A percentile compares a stretch with the other conserved stretches of the same genome.
These are phyloP conservation scores for Xiphias gladius DNA, from an alignment of 2,113 vertebrate species.

Conservation along the genomic window DNA sequence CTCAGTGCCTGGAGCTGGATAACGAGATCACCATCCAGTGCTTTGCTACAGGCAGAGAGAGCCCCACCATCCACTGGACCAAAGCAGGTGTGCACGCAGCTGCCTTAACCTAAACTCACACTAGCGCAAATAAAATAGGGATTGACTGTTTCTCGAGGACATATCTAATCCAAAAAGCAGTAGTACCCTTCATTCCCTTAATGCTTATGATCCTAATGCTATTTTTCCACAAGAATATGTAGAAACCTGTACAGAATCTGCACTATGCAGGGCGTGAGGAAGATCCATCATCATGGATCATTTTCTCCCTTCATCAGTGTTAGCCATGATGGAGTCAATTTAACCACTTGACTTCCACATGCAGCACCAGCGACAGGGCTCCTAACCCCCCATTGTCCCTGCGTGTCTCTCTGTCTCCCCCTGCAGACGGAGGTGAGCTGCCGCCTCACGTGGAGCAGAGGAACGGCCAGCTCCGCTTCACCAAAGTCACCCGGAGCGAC, in stretches of 20 bases:
- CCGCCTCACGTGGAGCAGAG: slow-evolving; percentile 88
- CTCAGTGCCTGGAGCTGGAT: slow-evolving; percentile 96
- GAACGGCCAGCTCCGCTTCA: slow-evolving; percentile 90
- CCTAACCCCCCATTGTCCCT: not conserved
- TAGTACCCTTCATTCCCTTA: not conserved
- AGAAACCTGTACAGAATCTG: slow-evolving; percentile 10
- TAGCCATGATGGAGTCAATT: slow-evolving; percentile 24
- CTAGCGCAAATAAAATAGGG: slow-evolving; percentile 19
- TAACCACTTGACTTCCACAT: slow-evolving; percentile 27
- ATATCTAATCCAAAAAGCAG: not conserved
- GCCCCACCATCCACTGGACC: slow-evolving; percentile 92
- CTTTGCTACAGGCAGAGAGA: slow-evolving; percentile 91
- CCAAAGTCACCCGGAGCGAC: slow-evolving; percentile 90
- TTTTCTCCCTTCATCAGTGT: slow-evolving; percentile 9
- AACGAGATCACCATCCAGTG: slow-evolving; percentile 92
- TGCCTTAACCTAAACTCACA: not conserved
- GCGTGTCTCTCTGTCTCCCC: slow-evolving; percentile 36
- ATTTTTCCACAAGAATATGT: slow-evolving; percentile 24
- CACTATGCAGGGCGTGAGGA: not conserved
- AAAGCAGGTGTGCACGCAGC: slow-evolving; percentile 87
- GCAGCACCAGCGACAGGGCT: not conserved
- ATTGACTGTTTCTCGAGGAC: not conserved
- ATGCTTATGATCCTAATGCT: not conserved
- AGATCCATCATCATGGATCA: slow-evolving; percentile 38
- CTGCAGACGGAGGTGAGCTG: slow-evolving; percentile 90